A percentile compares a stretch with the other conserved stretches of the same genome.
Conservation (phyloP, 2,113 vertebrate genomes). For the Turnix velox region DNA sequence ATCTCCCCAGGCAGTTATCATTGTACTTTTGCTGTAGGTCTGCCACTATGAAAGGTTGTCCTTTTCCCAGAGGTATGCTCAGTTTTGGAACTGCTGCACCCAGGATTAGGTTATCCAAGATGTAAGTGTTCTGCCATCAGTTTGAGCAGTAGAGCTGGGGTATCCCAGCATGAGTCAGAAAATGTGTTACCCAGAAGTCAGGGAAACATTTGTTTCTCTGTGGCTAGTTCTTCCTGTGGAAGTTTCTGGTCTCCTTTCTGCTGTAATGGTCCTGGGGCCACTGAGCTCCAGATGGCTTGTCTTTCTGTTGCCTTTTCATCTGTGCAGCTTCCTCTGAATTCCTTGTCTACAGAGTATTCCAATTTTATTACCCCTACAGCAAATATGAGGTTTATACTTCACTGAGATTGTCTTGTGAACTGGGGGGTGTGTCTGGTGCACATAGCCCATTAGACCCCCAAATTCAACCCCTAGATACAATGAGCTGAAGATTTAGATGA, state of each 20-base stretch:
- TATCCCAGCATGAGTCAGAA: background rate
- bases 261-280: background rate
- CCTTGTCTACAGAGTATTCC: background rate
- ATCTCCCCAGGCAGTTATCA: background rate
- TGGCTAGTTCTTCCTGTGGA: background rate
- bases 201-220: background rate
- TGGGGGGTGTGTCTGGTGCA: background rate
- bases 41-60: background rate
- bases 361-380: background rate
- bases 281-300: background rate
- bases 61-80: background rate
- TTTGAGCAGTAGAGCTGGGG: background rate
- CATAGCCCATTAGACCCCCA: fast-evolving
- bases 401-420: background rate
- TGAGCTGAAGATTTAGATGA: background rate
- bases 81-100: background rate
- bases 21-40: background rate
- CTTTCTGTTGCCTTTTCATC: background rate
- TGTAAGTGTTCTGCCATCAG: background rate
- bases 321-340: background rate
- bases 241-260: background rate
- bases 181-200: background rate
- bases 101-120: background rate
- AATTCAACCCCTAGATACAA: background rate
- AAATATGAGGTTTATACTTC: background rate